Conservation (phyloP, 2,113 vertebrate genomes). For the Rhipidura dahli region DNA sequence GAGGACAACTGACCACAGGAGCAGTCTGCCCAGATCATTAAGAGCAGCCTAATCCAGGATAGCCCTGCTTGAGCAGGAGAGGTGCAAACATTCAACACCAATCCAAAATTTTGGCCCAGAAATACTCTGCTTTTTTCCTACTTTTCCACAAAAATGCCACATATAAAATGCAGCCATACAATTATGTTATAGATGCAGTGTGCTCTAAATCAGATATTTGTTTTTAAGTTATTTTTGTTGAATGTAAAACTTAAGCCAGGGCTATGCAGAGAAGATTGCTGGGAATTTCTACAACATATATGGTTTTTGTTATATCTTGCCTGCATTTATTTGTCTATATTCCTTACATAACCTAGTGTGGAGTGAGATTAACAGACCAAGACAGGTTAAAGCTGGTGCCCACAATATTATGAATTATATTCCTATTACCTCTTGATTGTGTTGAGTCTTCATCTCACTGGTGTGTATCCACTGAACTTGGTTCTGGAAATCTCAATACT, state of each 20-base stretch:
- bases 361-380: neutral
- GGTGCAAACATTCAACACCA: neutral
- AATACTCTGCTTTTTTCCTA: neutral
- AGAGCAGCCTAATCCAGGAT: neutral
- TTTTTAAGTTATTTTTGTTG: neutral
- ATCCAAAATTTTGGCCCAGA: neutral
- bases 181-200: rapidly evolving
- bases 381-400: neutral
- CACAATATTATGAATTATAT: neutral
- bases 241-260: neutral
- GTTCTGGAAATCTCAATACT: neutral
- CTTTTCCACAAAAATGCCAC: neutral
- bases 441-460: neutral
- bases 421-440: neutral
- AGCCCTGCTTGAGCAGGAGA: neutral
- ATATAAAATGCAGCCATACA: neutral
- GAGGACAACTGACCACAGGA: neutral
- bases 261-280: neutral
- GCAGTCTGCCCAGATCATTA: neutral
- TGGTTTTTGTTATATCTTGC: neutral
- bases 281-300: rapidly evolving
- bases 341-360: neutral
- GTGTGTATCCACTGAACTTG: neutral
- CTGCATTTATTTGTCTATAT: neutral
- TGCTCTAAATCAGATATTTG: neutral